Evolutionary conservation across 2,113 vertebrate genomes (phyloP), one percentile per base, ranked within the genome.

Genomic region (Oryzias melastigma): DNA sequence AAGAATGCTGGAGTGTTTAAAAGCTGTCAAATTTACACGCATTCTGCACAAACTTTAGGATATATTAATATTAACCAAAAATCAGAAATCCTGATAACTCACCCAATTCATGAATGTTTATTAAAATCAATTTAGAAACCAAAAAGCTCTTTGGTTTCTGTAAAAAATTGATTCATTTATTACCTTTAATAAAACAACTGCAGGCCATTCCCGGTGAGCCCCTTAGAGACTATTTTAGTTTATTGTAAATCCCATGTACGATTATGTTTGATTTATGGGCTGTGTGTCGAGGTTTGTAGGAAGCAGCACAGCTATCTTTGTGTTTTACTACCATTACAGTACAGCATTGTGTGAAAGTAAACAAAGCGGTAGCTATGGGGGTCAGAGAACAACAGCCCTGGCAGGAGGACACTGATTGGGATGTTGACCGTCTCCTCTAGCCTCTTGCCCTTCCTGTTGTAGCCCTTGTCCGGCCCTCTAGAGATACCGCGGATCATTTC

Each of bases 391-490:
- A 83, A 81, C 80, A 78, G 65, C 61, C 48, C 35, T 52, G 66
- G 65, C 68, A 20, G 75, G 63, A 68, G 79, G 83, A 78, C 73
- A 62, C 75, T 83, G 88, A 87, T 87, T 85, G 81, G 84, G 75
- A 80, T 81, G 77, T 71, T 74, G 71, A 66, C 75, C 10, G 65
- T 74, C 82, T 58, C 57, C 8, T 8, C 48, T 68, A 82, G 80
- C 87, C 84, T 85, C 79, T 82, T 84, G 90, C 89, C 86, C 86
- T 92, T 92, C 86, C 88, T 88, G 70, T 64, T 68, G 73, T 41
- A 71, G 83, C 71, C 81, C 70, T 73, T 50, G 55, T 61, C 62
- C 69, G 53, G 80, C 77, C 82, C 66, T 77, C 54, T 20, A 64
- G 77, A 78, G 82, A 79, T 75, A 79, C 75, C 67, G 58, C 0